Percentiles rank a stretch among this genome's conserved stretches.
Conservation (phyloP, 2,888 invertebrate genomes). For the Phaonia tiefii region DNA sequence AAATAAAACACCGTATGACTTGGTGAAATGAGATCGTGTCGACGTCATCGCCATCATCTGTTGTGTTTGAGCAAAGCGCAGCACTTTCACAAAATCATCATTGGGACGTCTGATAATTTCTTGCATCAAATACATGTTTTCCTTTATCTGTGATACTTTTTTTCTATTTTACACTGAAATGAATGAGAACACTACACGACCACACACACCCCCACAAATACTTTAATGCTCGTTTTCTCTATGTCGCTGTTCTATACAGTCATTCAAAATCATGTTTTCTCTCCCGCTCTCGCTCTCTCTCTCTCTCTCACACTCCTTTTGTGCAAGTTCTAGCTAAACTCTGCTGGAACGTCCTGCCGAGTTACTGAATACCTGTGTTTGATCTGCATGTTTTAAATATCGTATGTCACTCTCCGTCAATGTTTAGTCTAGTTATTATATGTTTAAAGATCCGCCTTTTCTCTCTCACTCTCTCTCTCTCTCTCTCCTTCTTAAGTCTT, state of each 20-base stretch:
- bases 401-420: conserved; percentile 9
- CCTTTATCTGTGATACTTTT: conserved; percentile 22
- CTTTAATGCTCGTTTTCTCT: not conserved
- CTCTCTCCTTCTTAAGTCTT: conserved; percentile 24
- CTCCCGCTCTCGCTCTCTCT: conserved; percentile 2
- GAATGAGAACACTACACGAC: conserved; percentile 61
- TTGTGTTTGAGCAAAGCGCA: conserved; percentile 25
- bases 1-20: conserved; percentile 58
- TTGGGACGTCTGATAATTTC: conserved; percentile 57
- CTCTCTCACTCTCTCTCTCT: conserved; percentile 21
- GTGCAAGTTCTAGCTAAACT: conserved; percentile 3
- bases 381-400: conserved; percentile 54
- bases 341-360: conserved; percentile 57
- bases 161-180: conserved; percentile 48
- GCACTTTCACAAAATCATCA: conserved; percentile 50
- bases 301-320: not conserved
- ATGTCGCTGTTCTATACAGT: not conserved
- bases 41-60: conserved; percentile 20
- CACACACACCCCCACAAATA: conserved; percentile 32
- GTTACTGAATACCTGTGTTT: conserved; percentile 41
- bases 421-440: not conserved
- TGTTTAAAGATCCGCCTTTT: conserved; percentile 15
- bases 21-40: conserved; percentile 51
- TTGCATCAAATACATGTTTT: conserved; percentile 60
- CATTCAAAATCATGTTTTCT: conserved; percentile 4